phyloP scores from a whole-genome alignment of 2,113 vertebrate species.

The Gallinago undulata region DNA sequence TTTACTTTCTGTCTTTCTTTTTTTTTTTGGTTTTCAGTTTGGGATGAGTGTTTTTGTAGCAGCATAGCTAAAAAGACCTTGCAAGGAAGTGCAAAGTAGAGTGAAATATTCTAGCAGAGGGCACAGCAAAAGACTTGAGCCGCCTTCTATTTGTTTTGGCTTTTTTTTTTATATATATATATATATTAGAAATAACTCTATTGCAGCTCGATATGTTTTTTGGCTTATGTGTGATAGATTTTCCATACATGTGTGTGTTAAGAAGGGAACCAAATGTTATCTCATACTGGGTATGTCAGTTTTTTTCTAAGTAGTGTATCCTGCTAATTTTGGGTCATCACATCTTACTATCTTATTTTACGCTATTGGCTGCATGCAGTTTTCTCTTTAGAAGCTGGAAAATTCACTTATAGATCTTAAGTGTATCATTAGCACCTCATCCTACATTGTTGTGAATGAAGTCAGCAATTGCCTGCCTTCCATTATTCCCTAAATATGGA shows the following conservation, averaged over 20 bases:
- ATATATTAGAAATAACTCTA: neutral
- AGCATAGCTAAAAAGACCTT: neutral
- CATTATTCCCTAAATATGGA: neutral
- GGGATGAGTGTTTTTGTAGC: neutral
- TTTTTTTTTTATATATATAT: too few species aligned
- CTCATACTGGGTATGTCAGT: neutral
- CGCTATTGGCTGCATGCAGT: neutral
- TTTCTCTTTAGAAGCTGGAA: neutral
- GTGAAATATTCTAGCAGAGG: neutral
- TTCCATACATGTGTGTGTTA: neutral
- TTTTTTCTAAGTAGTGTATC: neutral
- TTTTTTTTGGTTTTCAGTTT: neutral
- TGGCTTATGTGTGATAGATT: neutral
- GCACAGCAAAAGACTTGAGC: neutral
- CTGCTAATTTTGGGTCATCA: neutral
- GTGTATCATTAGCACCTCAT: neutral
- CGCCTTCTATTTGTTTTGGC: too few species aligned
- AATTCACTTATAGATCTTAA: neutral
- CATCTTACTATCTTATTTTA: neutral
- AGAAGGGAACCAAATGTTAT: neutral
- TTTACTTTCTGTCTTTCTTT: neutral
- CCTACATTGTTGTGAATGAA: neutral
- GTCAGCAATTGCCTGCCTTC: neutral
- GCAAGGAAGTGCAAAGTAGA: neutral
- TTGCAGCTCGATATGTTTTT: neutral